These are phyloP conservation scores for Thryonomys swinderianus DNA, from an alignment of 2,113 vertebrate species.

Conservation along the genomic window DNA sequence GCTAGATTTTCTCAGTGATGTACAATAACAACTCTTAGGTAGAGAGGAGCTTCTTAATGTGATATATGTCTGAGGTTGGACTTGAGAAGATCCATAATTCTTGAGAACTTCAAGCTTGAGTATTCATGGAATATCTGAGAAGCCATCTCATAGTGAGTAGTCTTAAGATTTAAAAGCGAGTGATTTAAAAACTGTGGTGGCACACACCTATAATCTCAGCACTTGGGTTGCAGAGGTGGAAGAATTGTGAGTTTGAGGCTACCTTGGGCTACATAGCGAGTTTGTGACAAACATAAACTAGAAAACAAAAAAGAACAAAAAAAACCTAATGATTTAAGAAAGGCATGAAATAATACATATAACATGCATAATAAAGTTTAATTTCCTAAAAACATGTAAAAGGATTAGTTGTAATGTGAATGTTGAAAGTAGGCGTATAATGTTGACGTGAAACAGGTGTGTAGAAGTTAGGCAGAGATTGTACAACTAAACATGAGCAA, in stretches of 20 bases:
- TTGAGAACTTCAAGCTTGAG: background rate
- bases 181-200: background rate
- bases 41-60: background rate
- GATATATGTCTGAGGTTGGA: background rate
- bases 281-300: no score
- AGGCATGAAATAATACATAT: constrained; percentile 24
- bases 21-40: background rate
- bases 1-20: background rate
- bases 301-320: no score
- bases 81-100: background rate
- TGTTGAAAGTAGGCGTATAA: constrained; percentile 10
- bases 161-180: background rate
- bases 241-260: no score
- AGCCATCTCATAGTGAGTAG: background rate
- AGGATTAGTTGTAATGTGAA: constrained; percentile 32
- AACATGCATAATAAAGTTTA: constrained; percentile 25
- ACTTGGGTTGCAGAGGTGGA: no score
- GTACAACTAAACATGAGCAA: background rate
- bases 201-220: no score
- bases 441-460: background rate
- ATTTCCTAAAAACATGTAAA: background rate
- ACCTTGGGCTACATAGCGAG: no score
- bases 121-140: background rate
- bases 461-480: background rate
- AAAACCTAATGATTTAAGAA: background rate